These are phyloP conservation scores for Hydrolagus affinis DNA, from an alignment of 2,113 vertebrate species.

Conservation along the genomic window DNA sequence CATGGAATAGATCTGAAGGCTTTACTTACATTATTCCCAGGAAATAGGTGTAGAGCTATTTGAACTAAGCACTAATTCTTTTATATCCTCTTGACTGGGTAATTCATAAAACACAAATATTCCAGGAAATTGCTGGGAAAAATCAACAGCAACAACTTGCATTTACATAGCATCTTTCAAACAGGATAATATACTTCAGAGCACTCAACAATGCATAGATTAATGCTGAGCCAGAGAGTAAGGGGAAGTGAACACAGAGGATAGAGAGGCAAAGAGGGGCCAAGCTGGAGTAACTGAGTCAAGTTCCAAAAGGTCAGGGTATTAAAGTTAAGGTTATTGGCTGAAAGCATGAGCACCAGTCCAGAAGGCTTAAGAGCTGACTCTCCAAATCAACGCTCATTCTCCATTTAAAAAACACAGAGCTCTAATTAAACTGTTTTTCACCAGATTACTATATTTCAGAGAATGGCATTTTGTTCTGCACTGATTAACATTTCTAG, in stretches of 20 bases:
- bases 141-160: no score
- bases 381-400: not conserved
- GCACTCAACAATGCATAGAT: no score
- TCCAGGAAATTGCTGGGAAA: no score
- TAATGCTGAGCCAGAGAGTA: not conserved
- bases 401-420: not conserved
- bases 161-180: no score
- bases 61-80: no score
- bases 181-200: no score
- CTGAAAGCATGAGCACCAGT: no score
- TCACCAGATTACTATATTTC: not conserved
- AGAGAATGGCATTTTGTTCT: not conserved
- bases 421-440: not conserved
- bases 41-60: not conserved
- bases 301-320: not conserved
- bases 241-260: not conserved
- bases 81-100: no score
- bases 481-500: slow-evolving; percentile 20
- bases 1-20: not conserved
- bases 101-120: no score
- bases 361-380: no score
- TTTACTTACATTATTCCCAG: not conserved
- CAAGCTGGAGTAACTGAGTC: not conserved
- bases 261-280: not conserved
- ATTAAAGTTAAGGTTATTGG: not conserved